A percentile compares a stretch with the other conserved stretches of the same genome.
Conservation (phyloP, 1,140 invertebrate genomes). For the Acarapis woodi region DNA sequence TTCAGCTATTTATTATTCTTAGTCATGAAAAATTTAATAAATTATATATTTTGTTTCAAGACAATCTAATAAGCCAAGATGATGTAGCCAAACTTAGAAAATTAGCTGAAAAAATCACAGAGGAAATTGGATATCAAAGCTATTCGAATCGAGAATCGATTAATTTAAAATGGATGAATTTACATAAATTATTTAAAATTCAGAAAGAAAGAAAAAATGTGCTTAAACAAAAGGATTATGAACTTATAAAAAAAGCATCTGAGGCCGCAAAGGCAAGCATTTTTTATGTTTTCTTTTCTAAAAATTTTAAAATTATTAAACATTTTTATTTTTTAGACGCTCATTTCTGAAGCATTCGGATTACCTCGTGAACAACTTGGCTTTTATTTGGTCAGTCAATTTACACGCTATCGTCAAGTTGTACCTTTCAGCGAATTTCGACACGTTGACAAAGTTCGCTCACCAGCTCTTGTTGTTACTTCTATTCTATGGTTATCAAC, state of each 20-base stretch:
- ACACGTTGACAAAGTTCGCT: constrained; percentile 4
- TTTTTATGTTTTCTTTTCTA: neutral
- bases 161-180: constrained; percentile 2
- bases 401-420: neutral
- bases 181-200: constrained; percentile 1
- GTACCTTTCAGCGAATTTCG: neutral
- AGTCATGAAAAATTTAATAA: too few relatives aligned
- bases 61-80: neutral
- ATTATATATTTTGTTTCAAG: neutral
- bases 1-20: too few relatives aligned
- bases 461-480: constrained; percentile 1
- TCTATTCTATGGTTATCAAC: constrained; percentile 3
- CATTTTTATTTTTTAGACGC: neutral
- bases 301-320: neutral
- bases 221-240: neutral
- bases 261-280: neutral
- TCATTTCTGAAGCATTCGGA: neutral
- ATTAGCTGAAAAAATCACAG: neutral
- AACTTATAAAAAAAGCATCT: neutral
- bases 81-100: neutral
- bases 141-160: constrained; percentile 2
- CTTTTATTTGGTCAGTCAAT: constrained; percentile 1
- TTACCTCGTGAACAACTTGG: neutral
- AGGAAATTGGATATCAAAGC: neutral
- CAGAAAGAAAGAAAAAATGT: neutral